A percentile compares a stretch with the other conserved stretches of the same genome.
Conservation (phyloP, 2,797 vertebrate species). For the Anomalospiza imberbis region DNA sequence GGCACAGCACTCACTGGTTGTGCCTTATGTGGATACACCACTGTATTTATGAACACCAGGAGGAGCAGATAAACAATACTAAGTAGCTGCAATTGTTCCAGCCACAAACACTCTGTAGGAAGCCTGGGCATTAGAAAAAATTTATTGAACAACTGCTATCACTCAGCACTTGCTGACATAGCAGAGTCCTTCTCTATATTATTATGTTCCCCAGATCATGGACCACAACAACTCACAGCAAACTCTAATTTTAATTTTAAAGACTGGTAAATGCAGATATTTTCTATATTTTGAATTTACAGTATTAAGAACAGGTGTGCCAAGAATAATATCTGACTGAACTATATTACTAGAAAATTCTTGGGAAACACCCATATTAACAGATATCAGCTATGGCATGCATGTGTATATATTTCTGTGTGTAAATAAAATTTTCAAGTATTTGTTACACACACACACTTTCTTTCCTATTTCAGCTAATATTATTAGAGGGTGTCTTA, state of each 20-base stretch:
- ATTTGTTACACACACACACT: background rate
- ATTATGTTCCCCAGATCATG: background rate
- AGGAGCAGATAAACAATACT: background rate
- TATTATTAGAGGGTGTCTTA: background rate
- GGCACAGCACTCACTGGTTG: background rate
- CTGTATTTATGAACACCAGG: background rate
- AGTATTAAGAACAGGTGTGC: background rate
- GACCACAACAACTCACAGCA: background rate
- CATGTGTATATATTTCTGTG: background rate
- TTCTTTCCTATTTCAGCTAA: background rate
- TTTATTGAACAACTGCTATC: background rate
- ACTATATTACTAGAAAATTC: background rate
- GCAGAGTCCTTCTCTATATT: background rate
- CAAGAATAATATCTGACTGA: background rate
- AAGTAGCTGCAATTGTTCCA: background rate
- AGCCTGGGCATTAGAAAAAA: background rate
- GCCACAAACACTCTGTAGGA: background rate
- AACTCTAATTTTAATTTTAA: background rate
- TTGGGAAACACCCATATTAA: background rate
- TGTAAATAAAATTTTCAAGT: background rate
- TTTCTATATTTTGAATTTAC: background rate
- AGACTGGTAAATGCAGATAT: background rate
- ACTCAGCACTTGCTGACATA: background rate
- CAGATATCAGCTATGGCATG: background rate
- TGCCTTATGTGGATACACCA: background rate